Evolutionary conservation across 2,888 invertebrate species (phyloP), one percentile per base, ranked within the genome.

Genomic region (Unio pictorum): DNA sequence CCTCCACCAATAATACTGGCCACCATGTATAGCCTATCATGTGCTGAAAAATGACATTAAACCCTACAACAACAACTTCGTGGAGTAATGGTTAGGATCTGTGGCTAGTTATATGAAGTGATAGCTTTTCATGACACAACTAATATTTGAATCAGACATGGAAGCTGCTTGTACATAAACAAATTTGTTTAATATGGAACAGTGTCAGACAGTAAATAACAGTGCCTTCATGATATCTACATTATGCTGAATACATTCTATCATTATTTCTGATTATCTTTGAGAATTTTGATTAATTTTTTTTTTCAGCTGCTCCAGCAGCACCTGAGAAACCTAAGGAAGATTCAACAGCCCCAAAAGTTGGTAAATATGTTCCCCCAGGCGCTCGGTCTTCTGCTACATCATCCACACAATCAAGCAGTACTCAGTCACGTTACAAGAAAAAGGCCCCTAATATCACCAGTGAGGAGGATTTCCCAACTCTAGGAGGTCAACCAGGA

Each of bases 401-500:
- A 28, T 68, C 74, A 15, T 74, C 65, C 28, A 69, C 71, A 8
- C 45, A 76, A 5, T 61, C 68, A 4, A 23, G 56, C 20, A 26
- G 67, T n/a, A 62, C 68, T 34, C 70, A 67, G 1, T 72, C 75
- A 7, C 78, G 73, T 64, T 84, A 82, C 68, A 84, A 84, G 69
- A 87, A 82, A 72, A 77, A 67, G 18, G 86, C 87, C 11, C 88
- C 88, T 7, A 87, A 87, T 76, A 67, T 88, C 57, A 76, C 75
- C 55, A 87, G 88, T 78, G 87, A 88, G 74, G 84, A 82, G 34
- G 88, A 88, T 69, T 88, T 88, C 72, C 88, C 88, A 8, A 84
- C 86, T 3, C 75, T 88, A n/a, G 88, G 88, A 55, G 76, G 73
- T 15, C 66, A 68, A 45, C 72, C 69, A 60, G 62, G 60, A n/a